Evolutionary conservation across 2,797 vertebrate species (phyloP).

Genomic region (Etheostoma nigrum): DNA sequence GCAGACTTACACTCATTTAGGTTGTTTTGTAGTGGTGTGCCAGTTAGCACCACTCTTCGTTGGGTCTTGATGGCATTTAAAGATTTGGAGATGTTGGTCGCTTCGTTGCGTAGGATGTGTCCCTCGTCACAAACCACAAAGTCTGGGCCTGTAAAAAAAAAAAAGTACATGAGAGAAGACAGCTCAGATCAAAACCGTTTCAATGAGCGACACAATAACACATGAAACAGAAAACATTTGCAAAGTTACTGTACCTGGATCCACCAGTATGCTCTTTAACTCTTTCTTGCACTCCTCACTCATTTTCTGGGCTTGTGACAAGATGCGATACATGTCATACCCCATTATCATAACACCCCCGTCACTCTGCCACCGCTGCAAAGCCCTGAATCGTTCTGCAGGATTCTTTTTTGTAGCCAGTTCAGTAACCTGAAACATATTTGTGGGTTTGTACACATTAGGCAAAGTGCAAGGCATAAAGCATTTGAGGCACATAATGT

Average conservation of each 20-base stretch:
- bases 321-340: constrained; percentile 95
- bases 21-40: constrained; percentile 97
- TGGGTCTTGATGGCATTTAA: constrained; percentile 92
- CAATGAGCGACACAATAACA: constrained; percentile 2
- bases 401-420: constrained; percentile 88
- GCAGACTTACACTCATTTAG: constrained; percentile 92
- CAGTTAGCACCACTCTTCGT: constrained; percentile 94
- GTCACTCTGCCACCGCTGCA: constrained; percentile 90
- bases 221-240: not conserved
- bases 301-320: constrained; percentile 86
- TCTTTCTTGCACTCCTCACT: constrained; percentile 84
- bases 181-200: not conserved
- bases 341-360: constrained; percentile 96
- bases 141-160: constrained; percentile 88
- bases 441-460: not conserved
- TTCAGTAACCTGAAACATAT: constrained; percentile 87
- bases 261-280: constrained; percentile 88
- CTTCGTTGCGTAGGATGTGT: constrained; percentile 93
- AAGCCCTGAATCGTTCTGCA: constrained; percentile 84
- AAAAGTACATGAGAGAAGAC: not conserved
- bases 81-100: constrained; percentile 92
- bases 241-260: constrained; percentile 87
- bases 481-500: not conserved
- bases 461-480: not conserved
- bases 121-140: constrained; percentile 98